Evolutionary conservation across 2,888 invertebrate genomes (phyloP).

Genomic region (Ypsolopha scabrella): DNA sequence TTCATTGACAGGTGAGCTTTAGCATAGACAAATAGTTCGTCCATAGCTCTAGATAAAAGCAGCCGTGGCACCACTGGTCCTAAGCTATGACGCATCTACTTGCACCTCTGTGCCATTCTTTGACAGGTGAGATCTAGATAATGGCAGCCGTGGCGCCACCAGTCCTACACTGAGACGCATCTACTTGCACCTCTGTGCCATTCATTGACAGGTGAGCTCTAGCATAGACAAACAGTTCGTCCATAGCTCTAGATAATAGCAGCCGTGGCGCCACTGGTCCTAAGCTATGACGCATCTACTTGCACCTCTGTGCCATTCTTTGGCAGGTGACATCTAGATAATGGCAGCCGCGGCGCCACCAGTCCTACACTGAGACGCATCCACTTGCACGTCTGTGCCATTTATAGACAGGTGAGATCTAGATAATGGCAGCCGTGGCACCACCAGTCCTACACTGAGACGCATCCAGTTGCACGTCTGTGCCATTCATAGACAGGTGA

Average conservation of each 20-base stretch:
- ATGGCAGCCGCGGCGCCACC: too few relatives aligned
- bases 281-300: constrained; percentile 57
- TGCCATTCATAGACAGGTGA: too few relatives aligned
- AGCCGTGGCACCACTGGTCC: constrained; percentile 2
- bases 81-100: constrained; percentile 4
- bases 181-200: constrained; percentile 57
- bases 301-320: constrained; percentile 60
- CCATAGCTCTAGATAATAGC: too few relatives aligned
- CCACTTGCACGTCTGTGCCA: too few relatives aligned
- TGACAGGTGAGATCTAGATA: constrained; percentile 14
- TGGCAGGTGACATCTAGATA: constrained; percentile 31
- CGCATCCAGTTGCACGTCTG: neutral
- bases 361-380: constrained; percentile 15
- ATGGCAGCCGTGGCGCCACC: constrained; percentile 60
- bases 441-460: constrained; percentile 4
- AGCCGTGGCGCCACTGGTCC: constrained; percentile 49
- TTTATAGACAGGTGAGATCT: too few relatives aligned
- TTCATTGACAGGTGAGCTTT: too few relatives aligned
- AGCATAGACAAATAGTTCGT: too few relatives aligned
- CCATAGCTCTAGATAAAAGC: too few relatives aligned
- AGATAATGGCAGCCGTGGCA: constrained; percentile 1
- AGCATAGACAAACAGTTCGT: too few relatives aligned
- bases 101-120: constrained; percentile 6
- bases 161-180: constrained; percentile 57
- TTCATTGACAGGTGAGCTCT: too few relatives aligned